phyloP scores from a whole-genome alignment of 2,113 vertebrate species.

The crab-eating macaque (Macaca fascicularis) region T2T-MFA8v1.1 NC_088381.1:168733001-168733500 shows the following conservation, averaged over 20 bases:
- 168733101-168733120: accelerated
- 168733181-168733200: accelerated
- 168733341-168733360: accelerated
- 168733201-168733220: too few species aligned
- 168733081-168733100: neutral
- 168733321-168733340: neutral
- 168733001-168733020: neutral
- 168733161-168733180: neutral
- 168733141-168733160: neutral
- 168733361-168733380: neutral
- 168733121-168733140: neutral
- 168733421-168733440: neutral
- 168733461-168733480: neutral
- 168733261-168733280: neutral
- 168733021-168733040: neutral
- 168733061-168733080: neutral
- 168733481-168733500: neutral
- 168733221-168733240: neutral
- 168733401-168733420: neutral
- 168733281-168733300: neutral
- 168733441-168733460: too few species aligned
- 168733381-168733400: too few species aligned
- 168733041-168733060: neutral
- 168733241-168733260: too few species aligned
- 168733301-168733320: too few species aligned